Conservation (phyloP, 2,797 vertebrate genomes). For the Ptychobarbus kaznakovi region DNA sequence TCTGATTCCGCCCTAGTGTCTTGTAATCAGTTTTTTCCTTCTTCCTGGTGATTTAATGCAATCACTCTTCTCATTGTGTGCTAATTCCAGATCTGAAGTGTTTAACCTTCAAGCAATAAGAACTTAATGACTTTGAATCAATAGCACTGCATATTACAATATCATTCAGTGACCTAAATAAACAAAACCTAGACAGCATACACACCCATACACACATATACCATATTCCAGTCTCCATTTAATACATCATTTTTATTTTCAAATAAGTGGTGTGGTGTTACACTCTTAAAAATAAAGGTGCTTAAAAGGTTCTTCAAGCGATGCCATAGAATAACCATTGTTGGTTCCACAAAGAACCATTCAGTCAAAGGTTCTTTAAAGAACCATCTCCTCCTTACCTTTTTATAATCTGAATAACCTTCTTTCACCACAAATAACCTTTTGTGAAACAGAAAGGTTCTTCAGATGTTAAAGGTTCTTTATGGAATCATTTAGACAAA, state of each 20-base stretch:
- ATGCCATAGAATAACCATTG: too few species aligned
- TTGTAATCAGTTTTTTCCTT: background rate
- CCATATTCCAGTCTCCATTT: background rate
- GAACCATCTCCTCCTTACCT: too few species aligned
- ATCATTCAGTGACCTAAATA: background rate
- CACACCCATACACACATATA: background rate
- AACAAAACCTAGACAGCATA: background rate
- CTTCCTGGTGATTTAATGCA: background rate
- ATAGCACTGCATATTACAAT: too few species aligned
- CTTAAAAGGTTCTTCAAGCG: too few species aligned
- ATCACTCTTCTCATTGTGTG: background rate
- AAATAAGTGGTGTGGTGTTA: background rate
- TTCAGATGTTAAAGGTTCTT: too few species aligned
- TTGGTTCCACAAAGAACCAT: too few species aligned
- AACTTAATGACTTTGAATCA: background rate
- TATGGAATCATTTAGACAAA: too few species aligned
- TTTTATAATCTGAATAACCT: too few species aligned
- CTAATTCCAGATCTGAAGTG: background rate
- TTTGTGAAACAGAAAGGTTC: too few species aligned
- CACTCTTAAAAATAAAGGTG: too few species aligned
- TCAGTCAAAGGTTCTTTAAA: too few species aligned
- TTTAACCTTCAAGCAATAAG: background rate
- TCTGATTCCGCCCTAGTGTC: background rate
- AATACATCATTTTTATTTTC: background rate
- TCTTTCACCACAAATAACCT: too few species aligned